Conservation (phyloP, 2,888 invertebrate genomes). For the Dynastes grantii region DNA sequence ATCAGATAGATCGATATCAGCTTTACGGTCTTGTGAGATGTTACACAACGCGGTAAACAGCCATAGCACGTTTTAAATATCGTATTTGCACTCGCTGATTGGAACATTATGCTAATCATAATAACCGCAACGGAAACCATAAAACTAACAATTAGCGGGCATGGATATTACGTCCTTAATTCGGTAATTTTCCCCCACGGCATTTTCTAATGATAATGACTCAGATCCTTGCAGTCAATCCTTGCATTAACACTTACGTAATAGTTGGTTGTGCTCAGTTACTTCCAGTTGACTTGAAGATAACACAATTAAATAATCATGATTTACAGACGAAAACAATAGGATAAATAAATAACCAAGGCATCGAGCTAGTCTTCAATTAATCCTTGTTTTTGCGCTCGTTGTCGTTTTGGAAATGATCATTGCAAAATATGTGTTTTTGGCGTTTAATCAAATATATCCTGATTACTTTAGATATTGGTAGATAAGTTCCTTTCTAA, state of each 20-base stretch:
- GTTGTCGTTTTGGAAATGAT: too few relatives aligned
- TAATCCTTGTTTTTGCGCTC: too few relatives aligned
- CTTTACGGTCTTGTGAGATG: neutral
- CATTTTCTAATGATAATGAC: neutral
- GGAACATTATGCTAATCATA: slow-evolving; percentile 21
- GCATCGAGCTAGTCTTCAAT: too few relatives aligned
- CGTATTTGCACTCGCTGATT: slow-evolving; percentile 11
- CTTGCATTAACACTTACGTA: neutral
- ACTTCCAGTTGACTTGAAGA: too few relatives aligned
- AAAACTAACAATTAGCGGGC: neutral
- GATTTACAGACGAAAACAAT: too few relatives aligned
- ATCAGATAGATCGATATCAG: slow-evolving; percentile 16
- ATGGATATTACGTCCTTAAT: slow-evolving; percentile 17
- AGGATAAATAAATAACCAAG: too few relatives aligned
- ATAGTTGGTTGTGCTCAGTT: neutral
- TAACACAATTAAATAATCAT: too few relatives aligned
- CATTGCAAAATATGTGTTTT: too few relatives aligned
- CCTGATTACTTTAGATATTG: too few relatives aligned
- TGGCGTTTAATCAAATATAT: too few relatives aligned
- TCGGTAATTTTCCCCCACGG: neutral
- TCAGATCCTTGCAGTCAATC: neutral
- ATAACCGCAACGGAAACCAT: slow-evolving; percentile 15
- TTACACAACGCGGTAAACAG: slow-evolving; percentile 24
- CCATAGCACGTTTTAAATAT: slow-evolving; percentile 20
- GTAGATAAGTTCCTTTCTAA: too few relatives aligned